phyloP scores from a whole-genome alignment of 2,888 invertebrate species.

The Caenorhabditis panamensis region DNA sequence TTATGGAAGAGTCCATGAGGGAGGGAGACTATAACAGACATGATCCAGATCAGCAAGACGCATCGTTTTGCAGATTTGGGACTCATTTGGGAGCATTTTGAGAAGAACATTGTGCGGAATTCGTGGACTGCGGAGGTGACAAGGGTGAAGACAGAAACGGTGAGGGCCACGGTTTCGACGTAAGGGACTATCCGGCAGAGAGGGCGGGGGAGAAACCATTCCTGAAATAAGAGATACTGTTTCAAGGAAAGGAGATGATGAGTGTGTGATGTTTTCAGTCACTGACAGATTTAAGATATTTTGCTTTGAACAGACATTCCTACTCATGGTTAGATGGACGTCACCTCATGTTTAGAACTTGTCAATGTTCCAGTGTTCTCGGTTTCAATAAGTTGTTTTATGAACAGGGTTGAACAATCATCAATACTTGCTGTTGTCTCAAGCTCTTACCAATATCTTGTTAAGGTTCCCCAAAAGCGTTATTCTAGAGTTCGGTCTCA shows the following conservation, averaged over 20 bases:
- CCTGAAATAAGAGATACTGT: constrained; percentile 83
- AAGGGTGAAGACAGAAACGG: constrained; percentile 91
- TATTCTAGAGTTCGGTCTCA: too few relatives aligned
- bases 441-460: too few relatives aligned
- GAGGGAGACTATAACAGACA: constrained; percentile 69
- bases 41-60: constrained; percentile 71
- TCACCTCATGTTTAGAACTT: too few relatives aligned
- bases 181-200: constrained; percentile 93
- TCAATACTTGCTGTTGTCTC: too few relatives aligned
- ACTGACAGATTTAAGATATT: too few relatives aligned
- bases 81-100: constrained; percentile 66
- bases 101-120: constrained; percentile 83
- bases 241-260: not conserved
- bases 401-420: too few relatives aligned
- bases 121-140: constrained; percentile 91
- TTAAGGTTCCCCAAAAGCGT: too few relatives aligned
- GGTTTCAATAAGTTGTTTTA: too few relatives aligned
- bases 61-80: constrained; percentile 63
- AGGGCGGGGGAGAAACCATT: constrained; percentile 90
- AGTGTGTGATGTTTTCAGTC: too few relatives aligned
- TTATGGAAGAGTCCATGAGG: constrained; percentile 75
- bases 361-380: too few relatives aligned
- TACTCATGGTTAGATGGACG: too few relatives aligned
- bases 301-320: too few relatives aligned
- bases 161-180: constrained; percentile 90